Percentiles rank a stretch among this genome's conserved stretches.
phyloP scores from a whole-genome alignment of 2,113 vertebrate species.

The Gallinago paraguaiae region DNA sequence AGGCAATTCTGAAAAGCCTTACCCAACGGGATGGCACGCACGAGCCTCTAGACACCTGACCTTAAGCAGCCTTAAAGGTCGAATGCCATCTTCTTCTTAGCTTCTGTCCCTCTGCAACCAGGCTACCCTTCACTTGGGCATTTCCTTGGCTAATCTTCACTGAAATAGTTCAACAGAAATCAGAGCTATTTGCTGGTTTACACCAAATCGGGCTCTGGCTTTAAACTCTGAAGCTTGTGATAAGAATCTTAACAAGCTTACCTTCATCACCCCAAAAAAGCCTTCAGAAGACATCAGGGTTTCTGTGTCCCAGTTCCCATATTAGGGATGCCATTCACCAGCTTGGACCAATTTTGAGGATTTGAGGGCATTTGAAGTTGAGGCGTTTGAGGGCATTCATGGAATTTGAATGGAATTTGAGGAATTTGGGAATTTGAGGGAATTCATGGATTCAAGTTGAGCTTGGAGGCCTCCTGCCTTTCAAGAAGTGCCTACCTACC shows the following conservation, averaged over 20 bases:
- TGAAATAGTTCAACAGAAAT: not conserved
- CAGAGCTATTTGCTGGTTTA: not conserved
- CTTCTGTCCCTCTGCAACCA: not conserved
- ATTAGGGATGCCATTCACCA: not conserved
- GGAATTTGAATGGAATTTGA: too few relatives aligned
- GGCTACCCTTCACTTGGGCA: not conserved
- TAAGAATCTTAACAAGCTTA: not conserved
- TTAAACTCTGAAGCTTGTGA: not conserved
- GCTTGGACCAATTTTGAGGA: not conserved
- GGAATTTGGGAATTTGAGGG: too few relatives aligned
- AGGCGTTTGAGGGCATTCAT: too few relatives aligned
- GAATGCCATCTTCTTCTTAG: not conserved
- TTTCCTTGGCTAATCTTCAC: not conserved
- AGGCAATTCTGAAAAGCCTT: not conserved
- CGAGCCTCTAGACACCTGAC: not conserved
- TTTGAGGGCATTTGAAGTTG: not conserved
- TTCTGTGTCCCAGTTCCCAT: not conserved
- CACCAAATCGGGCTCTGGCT: not conserved
- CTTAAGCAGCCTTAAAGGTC: conserved; percentile 4
- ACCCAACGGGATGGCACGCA: not conserved
- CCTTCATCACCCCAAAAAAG: not conserved
- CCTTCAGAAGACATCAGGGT: not conserved
- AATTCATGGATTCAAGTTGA: not conserved
- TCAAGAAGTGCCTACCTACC: not conserved
- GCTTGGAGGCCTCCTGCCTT: not conserved